phyloP scores from a whole-genome alignment of 2,797 vertebrate species.

The Gobio occitaniae region DNA sequence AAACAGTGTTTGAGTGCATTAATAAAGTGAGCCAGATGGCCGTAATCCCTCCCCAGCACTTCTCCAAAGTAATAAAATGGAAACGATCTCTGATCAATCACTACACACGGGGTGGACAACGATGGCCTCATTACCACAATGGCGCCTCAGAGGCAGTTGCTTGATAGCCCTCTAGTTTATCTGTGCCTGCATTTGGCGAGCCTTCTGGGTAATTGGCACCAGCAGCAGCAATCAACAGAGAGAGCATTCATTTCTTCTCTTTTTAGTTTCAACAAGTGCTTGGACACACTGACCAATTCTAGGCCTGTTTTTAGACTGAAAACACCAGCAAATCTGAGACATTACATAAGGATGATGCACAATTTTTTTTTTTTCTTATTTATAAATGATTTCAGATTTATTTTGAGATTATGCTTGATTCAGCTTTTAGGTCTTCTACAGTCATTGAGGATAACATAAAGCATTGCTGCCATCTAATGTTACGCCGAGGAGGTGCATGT shows the following conservation, averaged over 20 bases:
- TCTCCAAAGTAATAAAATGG: slow-evolving; percentile 61
- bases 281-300: neutral
- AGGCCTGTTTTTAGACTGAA: neutral
- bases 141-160: slow-evolving; percentile 51
- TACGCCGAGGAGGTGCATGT: slow-evolving; percentile 57
- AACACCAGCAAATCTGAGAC: neutral
- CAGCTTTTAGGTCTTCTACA: neutral
- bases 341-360: neutral
- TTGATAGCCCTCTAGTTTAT: slow-evolving; percentile 62
- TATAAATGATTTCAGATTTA: neutral
- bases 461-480: slow-evolving; percentile 72
- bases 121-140: slow-evolving; percentile 53
- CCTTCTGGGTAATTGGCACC: slow-evolving; percentile 33
- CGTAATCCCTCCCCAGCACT: slow-evolving; percentile 10
- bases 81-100: slow-evolving; percentile 62
- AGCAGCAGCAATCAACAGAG: slow-evolving; percentile 19
- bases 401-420: neutral
- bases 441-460: slow-evolving; percentile 40
- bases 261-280: slow-evolving; percentile 26
- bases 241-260: slow-evolving; percentile 11
- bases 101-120: slow-evolving; percentile 47
- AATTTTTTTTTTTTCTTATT: neutral
- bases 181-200: slow-evolving; percentile 43
- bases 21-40: slow-evolving; percentile 32
- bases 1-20: slow-evolving; percentile 14